These are phyloP conservation scores for Nemurella pictetii DNA, from an alignment of 2,888 invertebrate species.

Conservation along the genomic window DNA sequence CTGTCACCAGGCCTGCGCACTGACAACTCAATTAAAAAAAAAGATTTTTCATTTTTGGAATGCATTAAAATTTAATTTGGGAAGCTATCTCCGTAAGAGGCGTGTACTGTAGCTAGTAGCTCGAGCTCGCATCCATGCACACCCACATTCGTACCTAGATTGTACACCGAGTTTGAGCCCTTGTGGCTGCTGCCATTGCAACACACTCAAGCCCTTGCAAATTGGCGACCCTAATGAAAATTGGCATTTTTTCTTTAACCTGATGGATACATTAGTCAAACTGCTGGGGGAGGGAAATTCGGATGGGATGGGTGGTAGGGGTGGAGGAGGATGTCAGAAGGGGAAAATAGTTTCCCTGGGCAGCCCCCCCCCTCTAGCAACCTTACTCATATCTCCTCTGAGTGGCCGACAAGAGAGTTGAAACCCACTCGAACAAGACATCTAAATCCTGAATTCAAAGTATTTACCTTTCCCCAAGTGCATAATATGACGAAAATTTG, in stretches of 20 bases:
- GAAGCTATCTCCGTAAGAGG: no score
- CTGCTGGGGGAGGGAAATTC: no score
- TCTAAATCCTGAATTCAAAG: neutral
- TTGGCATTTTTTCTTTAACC: neutral
- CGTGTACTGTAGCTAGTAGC: neutral
- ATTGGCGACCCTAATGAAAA: neutral
- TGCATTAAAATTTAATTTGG: neutral
- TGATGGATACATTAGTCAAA: neutral
- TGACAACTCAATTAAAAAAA: neutral
- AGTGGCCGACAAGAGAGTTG: neutral
- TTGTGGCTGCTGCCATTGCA: no score
- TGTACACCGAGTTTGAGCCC: no score
- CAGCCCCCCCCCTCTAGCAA: no score
- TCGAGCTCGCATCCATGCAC: no score
- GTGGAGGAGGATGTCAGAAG: no score
- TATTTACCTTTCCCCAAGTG: neutral
- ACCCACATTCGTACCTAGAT: neutral
- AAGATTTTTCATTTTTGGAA: neutral
- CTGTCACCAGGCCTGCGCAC: neutral
- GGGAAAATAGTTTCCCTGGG: no score
- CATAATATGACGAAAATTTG: neutral
- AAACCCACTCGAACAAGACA: neutral
- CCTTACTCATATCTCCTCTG: neutral
- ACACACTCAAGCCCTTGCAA: neutral
- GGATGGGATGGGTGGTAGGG: no score